phyloP scores from a whole-genome alignment of 1,140 invertebrate genomes.

The Venturia canescens region DNA sequence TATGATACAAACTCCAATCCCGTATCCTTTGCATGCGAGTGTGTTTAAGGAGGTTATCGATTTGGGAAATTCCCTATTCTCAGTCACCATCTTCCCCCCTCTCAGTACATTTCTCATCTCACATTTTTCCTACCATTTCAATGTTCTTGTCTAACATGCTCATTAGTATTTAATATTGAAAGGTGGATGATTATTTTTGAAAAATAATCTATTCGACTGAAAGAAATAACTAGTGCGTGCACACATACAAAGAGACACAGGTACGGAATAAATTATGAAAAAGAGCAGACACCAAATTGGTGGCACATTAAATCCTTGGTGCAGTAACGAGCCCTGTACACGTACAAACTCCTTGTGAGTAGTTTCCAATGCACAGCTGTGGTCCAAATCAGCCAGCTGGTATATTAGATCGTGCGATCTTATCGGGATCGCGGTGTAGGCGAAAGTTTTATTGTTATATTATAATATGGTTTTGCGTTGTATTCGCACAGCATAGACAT shows the following conservation, averaged over 20 bases:
- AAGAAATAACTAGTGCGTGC: background rate
- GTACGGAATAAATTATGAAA: background rate
- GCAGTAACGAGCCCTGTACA: background rate
- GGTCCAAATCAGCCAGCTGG: background rate
- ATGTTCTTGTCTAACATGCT: too few species aligned
- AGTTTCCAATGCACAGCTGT: background rate
- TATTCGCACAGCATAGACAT: background rate
- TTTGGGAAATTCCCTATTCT: too few species aligned
- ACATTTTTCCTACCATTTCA: too few species aligned
- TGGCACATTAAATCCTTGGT: background rate
- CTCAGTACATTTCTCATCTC: too few species aligned
- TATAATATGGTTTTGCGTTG: background rate
- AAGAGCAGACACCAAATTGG: background rate
- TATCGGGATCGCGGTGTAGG: background rate
- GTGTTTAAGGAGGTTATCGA: too few species aligned
- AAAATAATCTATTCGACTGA: too few species aligned
- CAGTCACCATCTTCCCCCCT: too few species aligned
- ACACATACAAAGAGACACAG: background rate
- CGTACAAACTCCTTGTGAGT: too few species aligned
- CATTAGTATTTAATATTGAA: too few species aligned
- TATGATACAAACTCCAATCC: background rate
- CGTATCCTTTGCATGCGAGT: background rate
- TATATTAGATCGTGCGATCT: slow-evolving; percentile 10
- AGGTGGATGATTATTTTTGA: too few species aligned
- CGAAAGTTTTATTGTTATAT: slow-evolving; percentile 23